Conservation (phyloP, 1,140 invertebrate species). For the Drosophila sproati region DNA sequence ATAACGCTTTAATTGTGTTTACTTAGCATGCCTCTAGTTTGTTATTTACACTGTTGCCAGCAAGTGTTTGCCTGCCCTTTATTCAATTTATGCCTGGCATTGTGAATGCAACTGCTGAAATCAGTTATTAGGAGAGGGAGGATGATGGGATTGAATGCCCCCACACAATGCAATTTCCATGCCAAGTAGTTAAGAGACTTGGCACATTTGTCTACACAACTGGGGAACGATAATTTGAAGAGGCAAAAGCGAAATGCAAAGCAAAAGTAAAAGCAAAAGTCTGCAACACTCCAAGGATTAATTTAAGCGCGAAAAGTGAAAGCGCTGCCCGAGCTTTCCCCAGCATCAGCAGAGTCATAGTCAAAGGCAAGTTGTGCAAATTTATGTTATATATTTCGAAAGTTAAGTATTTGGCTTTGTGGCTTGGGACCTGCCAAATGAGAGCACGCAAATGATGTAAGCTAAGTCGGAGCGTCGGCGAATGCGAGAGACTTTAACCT, state of each 20-base stretch:
- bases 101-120: conserved; percentile 29
- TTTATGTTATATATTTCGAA: conserved; percentile 64
- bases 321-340: conserved; percentile 51
- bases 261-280: conserved; percentile 23
- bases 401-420: conserved; percentile 65
- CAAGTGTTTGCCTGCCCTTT: not conserved
- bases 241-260: conserved; percentile 33
- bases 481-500: conserved; percentile 13
- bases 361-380: conserved; percentile 55
- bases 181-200: conserved; percentile 52
- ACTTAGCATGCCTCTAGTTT: not conserved
- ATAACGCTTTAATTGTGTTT: not conserved
- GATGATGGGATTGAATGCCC: conserved; percentile 3
- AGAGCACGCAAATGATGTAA: conserved; percentile 33
- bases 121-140: conserved; percentile 17
- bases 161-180: conserved; percentile 40
- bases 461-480: conserved; percentile 33
- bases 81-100: conserved; percentile 19
- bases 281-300: conserved; percentile 62
- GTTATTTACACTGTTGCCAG: not conserved
- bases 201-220: conserved; percentile 55
- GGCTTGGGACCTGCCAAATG: conserved; percentile 51
- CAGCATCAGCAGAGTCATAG: conserved; percentile 5
- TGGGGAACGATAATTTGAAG: conserved; percentile 75
- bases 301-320: conserved; percentile 71